These are phyloP conservation scores for Sardina pilchardus DNA, from an alignment of 2,113 vertebrate genomes.

Conservation along the genomic window DNA sequence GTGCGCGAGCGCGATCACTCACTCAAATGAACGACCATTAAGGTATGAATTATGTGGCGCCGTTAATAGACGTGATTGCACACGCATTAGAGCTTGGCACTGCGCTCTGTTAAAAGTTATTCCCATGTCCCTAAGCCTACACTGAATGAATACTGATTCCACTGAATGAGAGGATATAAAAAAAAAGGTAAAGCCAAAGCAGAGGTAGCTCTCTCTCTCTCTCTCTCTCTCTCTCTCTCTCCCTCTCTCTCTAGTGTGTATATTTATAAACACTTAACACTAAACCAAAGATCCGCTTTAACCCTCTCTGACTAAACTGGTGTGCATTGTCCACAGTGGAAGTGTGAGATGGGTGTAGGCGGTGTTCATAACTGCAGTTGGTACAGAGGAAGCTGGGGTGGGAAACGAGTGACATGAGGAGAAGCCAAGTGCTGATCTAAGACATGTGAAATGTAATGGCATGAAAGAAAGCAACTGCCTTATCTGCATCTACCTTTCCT, in stretches of 20 bases:
- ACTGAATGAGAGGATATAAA: background rate
- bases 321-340: background rate
- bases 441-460: background rate
- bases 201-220: background rate
- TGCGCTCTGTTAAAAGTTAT: slow-evolving; percentile 15
- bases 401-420: background rate
- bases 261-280: too few species aligned
- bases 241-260: too few species aligned
- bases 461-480: background rate
- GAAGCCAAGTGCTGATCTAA: background rate
- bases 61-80: slow-evolving; percentile 11
- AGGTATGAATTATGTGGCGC: background rate
- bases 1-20: background rate
- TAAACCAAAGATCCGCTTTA: too few species aligned
- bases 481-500: background rate
- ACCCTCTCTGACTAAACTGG: too few species aligned
- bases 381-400: background rate
- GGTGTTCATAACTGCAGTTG: background rate
- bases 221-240: too few species aligned
- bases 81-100: slow-evolving; percentile 24
- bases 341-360: background rate
- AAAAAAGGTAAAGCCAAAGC: background rate
- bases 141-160: background rate
- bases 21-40: background rate
- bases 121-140: background rate